Evolutionary conservation across 2,888 invertebrate genomes (phyloP).

Genomic region (Philereme vetulata): DNA sequence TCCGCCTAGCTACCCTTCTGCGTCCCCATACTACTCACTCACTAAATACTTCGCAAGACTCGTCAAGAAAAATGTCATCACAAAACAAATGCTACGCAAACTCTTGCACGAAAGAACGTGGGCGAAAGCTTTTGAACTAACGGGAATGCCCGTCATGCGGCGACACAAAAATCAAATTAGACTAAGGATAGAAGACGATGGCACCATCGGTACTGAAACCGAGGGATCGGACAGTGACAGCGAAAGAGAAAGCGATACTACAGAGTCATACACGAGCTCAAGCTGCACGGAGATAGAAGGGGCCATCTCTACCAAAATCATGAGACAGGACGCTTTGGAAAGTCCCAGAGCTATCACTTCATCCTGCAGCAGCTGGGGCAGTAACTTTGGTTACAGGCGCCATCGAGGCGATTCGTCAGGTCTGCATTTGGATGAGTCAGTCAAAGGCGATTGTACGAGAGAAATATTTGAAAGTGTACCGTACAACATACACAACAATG

Average conservation of each 20-base stretch:
- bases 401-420: slow-evolving; percentile 84
- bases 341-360: slow-evolving; percentile 71
- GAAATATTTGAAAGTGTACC: slow-evolving; percentile 62
- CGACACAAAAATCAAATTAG: slow-evolving; percentile 75
- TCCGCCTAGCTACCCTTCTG: slow-evolving; percentile 89
- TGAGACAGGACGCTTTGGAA: slow-evolving; percentile 85
- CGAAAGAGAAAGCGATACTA: slow-evolving; percentile 69
- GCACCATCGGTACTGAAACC: slow-evolving; percentile 70
- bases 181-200: slow-evolving; percentile 71
- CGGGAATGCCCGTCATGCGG: slow-evolving; percentile 71
- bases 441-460: slow-evolving; percentile 71
- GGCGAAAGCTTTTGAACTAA: slow-evolving; percentile 77
- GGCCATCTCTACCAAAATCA: slow-evolving; percentile 64
- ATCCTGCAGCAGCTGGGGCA: slow-evolving; percentile 82
- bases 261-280: slow-evolving; percentile 70
- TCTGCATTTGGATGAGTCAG: slow-evolving; percentile 59
- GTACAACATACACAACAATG: slow-evolving; percentile 41
- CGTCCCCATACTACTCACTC: slow-evolving; percentile 90
- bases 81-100: slow-evolving; percentile 88
- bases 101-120: slow-evolving; percentile 86
- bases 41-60: slow-evolving; percentile 90
- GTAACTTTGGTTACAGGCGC: slow-evolving; percentile 87
- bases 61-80: slow-evolving; percentile 88
- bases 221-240: slow-evolving; percentile 74
- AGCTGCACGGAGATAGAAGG: slow-evolving; percentile 67